Evolutionary conservation across 2,888 invertebrate species (phyloP), one percentile per base, ranked within the genome.

Genomic region (Dichetophora obliterata): DNA sequence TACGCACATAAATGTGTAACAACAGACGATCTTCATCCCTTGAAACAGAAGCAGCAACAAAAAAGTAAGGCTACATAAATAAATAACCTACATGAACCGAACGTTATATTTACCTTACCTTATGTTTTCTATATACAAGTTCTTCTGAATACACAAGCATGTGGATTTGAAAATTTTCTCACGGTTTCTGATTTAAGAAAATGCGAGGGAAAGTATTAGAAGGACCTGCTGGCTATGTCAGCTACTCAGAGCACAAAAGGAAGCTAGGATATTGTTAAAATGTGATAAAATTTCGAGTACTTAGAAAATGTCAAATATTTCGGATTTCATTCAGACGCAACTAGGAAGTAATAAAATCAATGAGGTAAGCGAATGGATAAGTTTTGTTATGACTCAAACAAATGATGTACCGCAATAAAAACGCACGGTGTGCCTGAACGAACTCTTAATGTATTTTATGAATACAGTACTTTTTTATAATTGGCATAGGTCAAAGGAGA

Each of bases 161-260:
- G 22, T 57, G 11, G 27, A 68, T 34, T 68, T 27, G 19, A 27
- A 61, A 9, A 48, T 8, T 68, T 76, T 76, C 76, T 66, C 76
- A 76, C 76, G 76, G 72, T 73, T 61, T 52, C 59, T 24, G 50
- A 31, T 65, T 59, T 61, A 24, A 66, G 72, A 19, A 57, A 72
- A 57, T 59, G 57, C 24, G 24, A 50, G 27, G 61, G 43, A 61
- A 61, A 71, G 37, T 27, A 66, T 52, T 34, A 48, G 14, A 76
- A 71, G 72, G 76, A 76, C 76, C 76, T 76, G 76, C 73, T 69
- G 59, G 93, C 91, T 34, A 66, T 96, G 94, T 9, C 97, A 91
- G 0, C 95, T 96, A 85, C 95, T 94, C 77, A 97, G 91, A 85
- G 97, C 96, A 88, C 96, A 96, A 88, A 37, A 94, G 93, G 78